Evolutionary conservation across 2,888 invertebrate genomes (phyloP).

Genomic region (Aspidapion aeneum): DNA sequence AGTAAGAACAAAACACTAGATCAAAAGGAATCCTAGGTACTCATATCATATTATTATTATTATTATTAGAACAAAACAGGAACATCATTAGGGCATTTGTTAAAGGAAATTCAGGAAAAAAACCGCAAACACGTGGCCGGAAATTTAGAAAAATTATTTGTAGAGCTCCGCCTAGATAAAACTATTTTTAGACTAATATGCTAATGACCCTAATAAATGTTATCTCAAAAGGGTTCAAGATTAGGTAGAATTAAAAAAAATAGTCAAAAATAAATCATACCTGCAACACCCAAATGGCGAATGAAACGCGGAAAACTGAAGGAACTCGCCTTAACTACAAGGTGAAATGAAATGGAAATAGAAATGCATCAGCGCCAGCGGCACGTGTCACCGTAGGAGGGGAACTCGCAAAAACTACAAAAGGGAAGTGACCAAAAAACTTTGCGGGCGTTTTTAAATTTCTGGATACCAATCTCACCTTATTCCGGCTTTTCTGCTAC

Average conservation of each 20-base stretch:
- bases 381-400: slow-evolving; percentile 25
- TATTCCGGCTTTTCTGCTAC: slow-evolving; percentile 3
- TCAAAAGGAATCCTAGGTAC: too few species aligned
- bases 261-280: neutral
- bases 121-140: slow-evolving; percentile 38
- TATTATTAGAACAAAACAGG: too few species aligned
- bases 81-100: neutral
- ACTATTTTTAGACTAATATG: neutral
- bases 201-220: neutral
- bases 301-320: neutral
- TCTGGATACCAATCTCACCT: slow-evolving; percentile 12
- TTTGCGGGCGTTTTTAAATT: slow-evolving; percentile 23
- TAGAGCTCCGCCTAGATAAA: slow-evolving; percentile 23
- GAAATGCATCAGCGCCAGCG: slow-evolving; percentile 18
- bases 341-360: slow-evolving; percentile 24
- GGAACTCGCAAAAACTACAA: slow-evolving; percentile 16
- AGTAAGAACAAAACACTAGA: too few species aligned
- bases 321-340: slow-evolving; percentile 2
- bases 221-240: too few species aligned
- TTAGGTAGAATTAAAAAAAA: neutral
- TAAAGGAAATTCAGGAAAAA: neutral
- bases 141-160: slow-evolving; percentile 16
- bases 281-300: neutral
- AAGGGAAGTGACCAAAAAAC: slow-evolving; percentile 20
- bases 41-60: too few species aligned